Evolutionary conservation across 2,113 vertebrate species (phyloP), one percentile per base, ranked within the genome.

Genomic region (Xiphorhynchus elegans): DNA sequence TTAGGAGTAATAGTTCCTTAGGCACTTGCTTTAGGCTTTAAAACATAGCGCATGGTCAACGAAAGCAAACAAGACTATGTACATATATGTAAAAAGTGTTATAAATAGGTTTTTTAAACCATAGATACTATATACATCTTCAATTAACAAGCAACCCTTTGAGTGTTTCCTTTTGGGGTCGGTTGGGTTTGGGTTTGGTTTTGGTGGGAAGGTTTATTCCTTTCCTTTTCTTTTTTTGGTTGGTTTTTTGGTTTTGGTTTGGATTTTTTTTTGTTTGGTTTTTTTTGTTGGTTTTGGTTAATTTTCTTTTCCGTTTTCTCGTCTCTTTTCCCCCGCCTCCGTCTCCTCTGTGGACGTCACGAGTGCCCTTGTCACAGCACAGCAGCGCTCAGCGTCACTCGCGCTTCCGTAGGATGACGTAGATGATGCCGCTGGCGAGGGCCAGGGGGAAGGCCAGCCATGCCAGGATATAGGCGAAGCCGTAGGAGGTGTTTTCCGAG

Each of bases 41-140:
- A 97, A 97, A 97, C 95, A 92, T 96, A 98, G 98, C 97, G 11
- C 96, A 98, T 95, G 96, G 98, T 99, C 98, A 99, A 99, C 98
- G 97, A 98, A 98, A 98, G 99, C 99, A 98, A 99, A 99, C 98
- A 98, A 98, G 98, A 99, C 99, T 99, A 99, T 99, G 98, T 99
- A 99, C 99, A 99, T 99, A 98, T 97, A 99, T 99, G 99, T 99
- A 99, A 99, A 99, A 99, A 99, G 99, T 99, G 99, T 99, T 99
- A 99, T 99, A 99, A 99, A 99, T 99, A 99, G 98, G 99, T 99
- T 99, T 99, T 98, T 98, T 99, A 99, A 99, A 99, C 99, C 99
- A 98, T 98, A 99, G 99, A 99, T 99, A 99, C 98, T 99, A 99
- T 99, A 99, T 99, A 99, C 99, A 99, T 98, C 99, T 99, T 99